Evolutionary conservation across 2,113 vertebrate genomes (phyloP).

Genomic region (Corapipo altera): DNA sequence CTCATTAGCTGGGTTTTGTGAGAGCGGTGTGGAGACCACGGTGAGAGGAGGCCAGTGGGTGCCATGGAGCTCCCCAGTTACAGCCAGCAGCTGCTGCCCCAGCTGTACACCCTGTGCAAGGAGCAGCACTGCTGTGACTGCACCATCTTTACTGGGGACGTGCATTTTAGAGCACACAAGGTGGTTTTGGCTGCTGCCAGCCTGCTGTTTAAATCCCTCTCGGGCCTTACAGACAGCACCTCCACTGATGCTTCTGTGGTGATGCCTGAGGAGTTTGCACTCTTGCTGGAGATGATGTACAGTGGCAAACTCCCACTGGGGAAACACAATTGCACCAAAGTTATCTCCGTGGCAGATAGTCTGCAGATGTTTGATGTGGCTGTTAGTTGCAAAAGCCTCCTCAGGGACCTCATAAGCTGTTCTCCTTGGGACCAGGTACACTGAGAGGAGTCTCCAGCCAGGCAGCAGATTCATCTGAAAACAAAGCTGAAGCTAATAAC

Average conservation of each 20-base stretch:
- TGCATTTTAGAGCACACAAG: constrained; percentile 84
- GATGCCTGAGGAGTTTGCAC: constrained; percentile 83
- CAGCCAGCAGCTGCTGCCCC: constrained; percentile 85
- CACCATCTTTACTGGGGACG: constrained; percentile 79
- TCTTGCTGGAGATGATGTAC: constrained; percentile 86
- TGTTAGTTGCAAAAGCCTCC: constrained; percentile 84
- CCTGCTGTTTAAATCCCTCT: constrained; percentile 84
- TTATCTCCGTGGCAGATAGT: constrained; percentile 83
- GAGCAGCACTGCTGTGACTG: constrained; percentile 88
- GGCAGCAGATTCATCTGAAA: neutral
- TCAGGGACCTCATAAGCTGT: constrained; percentile 77
- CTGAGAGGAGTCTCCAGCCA: constrained; percentile 6
- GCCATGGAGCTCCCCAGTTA: constrained; percentile 86
- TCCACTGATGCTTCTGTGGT: constrained; percentile 82
- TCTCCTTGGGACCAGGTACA: constrained; percentile 40
- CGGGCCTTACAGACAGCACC: constrained; percentile 83
- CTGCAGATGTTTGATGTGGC: constrained; percentile 94
- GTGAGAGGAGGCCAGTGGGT: neutral
- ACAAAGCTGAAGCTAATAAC: neutral
- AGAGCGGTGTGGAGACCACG: neutral
- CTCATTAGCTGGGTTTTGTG: neutral
- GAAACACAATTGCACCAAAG: constrained; percentile 85
- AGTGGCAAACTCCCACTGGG: constrained; percentile 83
- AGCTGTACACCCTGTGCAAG: constrained; percentile 81
- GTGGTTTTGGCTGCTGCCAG: constrained; percentile 87